Base-by-base conservation (phyloP, 2,888 invertebrate genomes). In the Ichneumon xanthorius region DNA sequence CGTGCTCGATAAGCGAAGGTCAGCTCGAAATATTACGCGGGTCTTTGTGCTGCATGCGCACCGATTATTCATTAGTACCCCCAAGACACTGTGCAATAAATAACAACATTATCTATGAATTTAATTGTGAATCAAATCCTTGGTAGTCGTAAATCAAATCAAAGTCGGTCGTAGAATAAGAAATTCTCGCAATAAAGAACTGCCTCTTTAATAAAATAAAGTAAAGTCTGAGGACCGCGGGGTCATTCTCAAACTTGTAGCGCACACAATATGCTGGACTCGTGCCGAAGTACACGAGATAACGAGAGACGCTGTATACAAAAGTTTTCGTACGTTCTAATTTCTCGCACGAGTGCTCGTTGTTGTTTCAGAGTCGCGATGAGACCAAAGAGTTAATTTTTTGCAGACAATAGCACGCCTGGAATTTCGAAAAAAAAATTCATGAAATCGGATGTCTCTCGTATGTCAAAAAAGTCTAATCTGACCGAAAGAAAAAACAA, bases 211-310 rank as follows among this genome's bases (percentile, higher is more conserved):
- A 19, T 19, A 22, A 2, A 45, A 40, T 22, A 40, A 75, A 53
- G 19, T 37, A 19, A 11, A 67, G 33, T 19, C 11, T 6, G 30
- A 61, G 45, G 26, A 48, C 37, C 2, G 45, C 37, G 26, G 48
- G 26, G 53, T 80, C 22, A 48, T 72, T 72, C 72, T 40, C 26
- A 73, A 80, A 71, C 45, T 61, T 40, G 19, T 19, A 53, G 50
- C 55, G 37, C n/a, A 33, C 67, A 76, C 55, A 68, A 50, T 45
- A 37, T 37, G 26, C 22, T 58, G 55, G 22, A 55, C 68, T 86
- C 83, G 77, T 82, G 73, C 81, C 86, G 84, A 84, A 86, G 84
- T 86, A 19, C 84, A 84, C 63, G 40, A 22, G 86, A 86, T 84
- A 86, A 84, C 16, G 82, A 37, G 50, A 65, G 40, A 73, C 33